These are phyloP conservation scores for Vulpes ferrilata DNA, from an alignment of 2,113 vertebrate genomes.

Conservation along the genomic window DNA sequence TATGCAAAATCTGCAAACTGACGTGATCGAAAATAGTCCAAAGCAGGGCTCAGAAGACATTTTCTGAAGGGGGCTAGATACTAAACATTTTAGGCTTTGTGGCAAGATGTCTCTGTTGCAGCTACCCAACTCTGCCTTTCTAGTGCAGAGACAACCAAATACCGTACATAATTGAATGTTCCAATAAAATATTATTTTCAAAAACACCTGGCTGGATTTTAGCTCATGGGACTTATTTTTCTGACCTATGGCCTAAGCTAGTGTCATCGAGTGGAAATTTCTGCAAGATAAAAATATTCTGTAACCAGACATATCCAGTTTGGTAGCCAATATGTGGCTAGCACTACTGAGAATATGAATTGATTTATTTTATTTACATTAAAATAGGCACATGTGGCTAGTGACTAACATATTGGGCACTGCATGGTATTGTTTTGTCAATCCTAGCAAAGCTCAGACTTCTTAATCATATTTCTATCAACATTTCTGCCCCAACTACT, in stretches of 20 bases:
- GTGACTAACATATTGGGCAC: conserved; percentile 49
- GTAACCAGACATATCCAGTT: conserved; percentile 2
- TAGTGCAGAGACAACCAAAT: not conserved
- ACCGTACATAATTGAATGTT: not conserved
- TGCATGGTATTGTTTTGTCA: conserved; percentile 34
- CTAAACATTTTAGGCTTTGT: conserved; percentile 37
- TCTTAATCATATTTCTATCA: conserved; percentile 74
- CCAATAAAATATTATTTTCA: conserved; percentile 24
- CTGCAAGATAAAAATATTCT: conserved; percentile 12
- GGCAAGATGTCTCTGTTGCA: not conserved
- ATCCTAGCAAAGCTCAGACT: conserved; percentile 44
- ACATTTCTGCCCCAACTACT: conserved; percentile 66
- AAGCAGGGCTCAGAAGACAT: not conserved
- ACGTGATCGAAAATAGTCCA: not conserved
- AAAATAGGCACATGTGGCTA: conserved; percentile 55
- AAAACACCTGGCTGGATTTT: conserved; percentile 10
- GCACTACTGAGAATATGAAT: conserved; percentile 23
- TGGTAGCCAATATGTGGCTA: conserved; percentile 17
- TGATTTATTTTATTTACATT: conserved; percentile 59
- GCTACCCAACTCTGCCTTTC: not conserved
- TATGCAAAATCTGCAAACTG: not conserved
- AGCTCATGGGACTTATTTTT: conserved; percentile 18
- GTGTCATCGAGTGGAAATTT: not conserved
- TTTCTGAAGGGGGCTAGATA: not conserved
- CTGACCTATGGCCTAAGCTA: not conserved